A percentile compares a stretch with the other conserved stretches of the same genome.
Conservation (phyloP, 2,113 vertebrate genomes). For the Vulpes ferrilata region DNA sequence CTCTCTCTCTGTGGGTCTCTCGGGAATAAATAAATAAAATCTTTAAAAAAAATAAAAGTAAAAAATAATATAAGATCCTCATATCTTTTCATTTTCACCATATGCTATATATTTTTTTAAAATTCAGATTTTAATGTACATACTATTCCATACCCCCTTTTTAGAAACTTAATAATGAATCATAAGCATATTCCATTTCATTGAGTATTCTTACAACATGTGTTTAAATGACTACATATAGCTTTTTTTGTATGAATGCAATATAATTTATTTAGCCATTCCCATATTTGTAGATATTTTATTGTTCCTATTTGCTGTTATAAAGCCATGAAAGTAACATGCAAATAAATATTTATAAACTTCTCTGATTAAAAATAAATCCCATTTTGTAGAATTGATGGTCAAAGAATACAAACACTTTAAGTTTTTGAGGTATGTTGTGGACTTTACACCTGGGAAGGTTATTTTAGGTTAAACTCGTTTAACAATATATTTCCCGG, state of each 20-base stretch:
- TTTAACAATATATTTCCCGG: not conserved
- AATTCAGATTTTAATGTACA: not conserved
- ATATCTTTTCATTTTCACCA: not conserved
- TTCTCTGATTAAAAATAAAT: not conserved
- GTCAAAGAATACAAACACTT: not conserved
- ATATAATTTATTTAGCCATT: not conserved
- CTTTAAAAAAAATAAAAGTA: too few relatives aligned
- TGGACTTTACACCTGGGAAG: not conserved
- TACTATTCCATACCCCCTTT: not conserved
- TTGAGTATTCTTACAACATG: not conserved
- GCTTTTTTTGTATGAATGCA: not conserved
- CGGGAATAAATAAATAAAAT: too few relatives aligned
- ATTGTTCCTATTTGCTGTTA: not conserved
- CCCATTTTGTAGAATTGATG: not conserved
- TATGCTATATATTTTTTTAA: not conserved
- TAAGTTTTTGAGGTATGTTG: not conserved
- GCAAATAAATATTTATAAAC: not conserved
- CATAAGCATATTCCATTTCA: not conserved
- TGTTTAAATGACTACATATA: not conserved
- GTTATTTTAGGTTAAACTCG: not conserved
- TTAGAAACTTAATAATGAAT: not conserved
- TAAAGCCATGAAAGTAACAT: not conserved
- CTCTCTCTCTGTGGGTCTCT: too few relatives aligned
- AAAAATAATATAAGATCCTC: not conserved
- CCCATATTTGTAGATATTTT: not conserved